Conservation (phyloP, 1,140 invertebrate species). For the Bemisia tabaci region DNA sequence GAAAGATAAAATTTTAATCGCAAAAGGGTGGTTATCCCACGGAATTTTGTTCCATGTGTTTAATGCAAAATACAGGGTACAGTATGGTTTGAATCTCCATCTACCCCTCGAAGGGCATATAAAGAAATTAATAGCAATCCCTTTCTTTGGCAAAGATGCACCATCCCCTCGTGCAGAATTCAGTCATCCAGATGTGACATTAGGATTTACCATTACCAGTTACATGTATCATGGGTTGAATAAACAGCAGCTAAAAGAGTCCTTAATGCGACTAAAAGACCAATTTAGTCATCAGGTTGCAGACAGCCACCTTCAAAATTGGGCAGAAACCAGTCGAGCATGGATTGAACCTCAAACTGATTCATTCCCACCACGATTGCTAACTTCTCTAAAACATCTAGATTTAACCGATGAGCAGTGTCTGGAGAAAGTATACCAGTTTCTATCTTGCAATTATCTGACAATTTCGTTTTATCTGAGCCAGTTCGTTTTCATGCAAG, state of each 20-base stretch:
- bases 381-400: not conserved
- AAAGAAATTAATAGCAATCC: not conserved
- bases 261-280: not conserved
- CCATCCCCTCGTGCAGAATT: not conserved
- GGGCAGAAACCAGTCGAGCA: not conserved
- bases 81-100: not conserved
- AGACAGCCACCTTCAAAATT: not conserved
- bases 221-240: not conserved
- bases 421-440: not conserved
- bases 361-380: not conserved
- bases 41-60: not conserved
- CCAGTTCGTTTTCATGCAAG: not conserved
- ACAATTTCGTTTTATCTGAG: not conserved
- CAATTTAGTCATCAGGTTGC: not conserved
- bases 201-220: not conserved
- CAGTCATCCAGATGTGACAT: not conserved
- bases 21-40: not conserved
- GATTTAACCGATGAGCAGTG: not conserved
- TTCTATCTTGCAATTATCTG: not conserved
- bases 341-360: not conserved
- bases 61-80: not conserved
- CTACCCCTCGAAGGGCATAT: not conserved
- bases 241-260: not conserved
- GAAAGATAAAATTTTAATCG: not conserved
- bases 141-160: not conserved